Percentiles rank a stretch among this genome's conserved stretches.
phyloP scores from a whole-genome alignment of 1,140 invertebrate genomes.

The Triops cancriformis region DNA sequence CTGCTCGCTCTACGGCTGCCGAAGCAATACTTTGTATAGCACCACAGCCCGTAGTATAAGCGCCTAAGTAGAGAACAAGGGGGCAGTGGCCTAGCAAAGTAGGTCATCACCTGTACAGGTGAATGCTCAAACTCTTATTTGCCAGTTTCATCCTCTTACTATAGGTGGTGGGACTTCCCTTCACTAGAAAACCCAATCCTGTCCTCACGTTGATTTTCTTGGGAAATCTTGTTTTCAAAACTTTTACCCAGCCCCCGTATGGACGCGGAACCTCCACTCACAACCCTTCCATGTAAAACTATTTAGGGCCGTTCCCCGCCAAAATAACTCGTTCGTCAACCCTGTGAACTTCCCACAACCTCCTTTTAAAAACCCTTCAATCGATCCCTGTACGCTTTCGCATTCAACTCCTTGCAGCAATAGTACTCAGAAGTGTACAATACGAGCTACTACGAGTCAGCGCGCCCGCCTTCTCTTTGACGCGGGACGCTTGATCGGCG shows the following conservation, averaged over 20 bases:
- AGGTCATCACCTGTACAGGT: constrained; percentile 5
- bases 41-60: not conserved
- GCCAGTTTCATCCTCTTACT: not conserved
- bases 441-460: not conserved
- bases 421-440: not conserved
- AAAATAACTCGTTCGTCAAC: not conserved
- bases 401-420: no score
- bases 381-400: no score
- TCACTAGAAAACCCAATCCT: not conserved
- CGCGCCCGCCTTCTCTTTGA: not conserved
- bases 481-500: not conserved
- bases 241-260: not conserved
- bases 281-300: not conserved
- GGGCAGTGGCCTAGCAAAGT: constrained; percentile 7
- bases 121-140: constrained; percentile 2
- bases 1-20: constrained; percentile 2
- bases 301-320: not conserved
- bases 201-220: not conserved
- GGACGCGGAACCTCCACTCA: not conserved
- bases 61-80: not conserved
- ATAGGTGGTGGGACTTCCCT: not conserved
- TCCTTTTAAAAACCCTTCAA: no score
- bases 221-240: constrained; percentile 1
- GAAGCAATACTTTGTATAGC: not conserved
- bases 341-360: not conserved